Percentiles rank a stretch among this genome's conserved stretches.
phyloP scores from a whole-genome alignment of 2,797 vertebrate species.

The Pseudomugil tenellus region DNA sequence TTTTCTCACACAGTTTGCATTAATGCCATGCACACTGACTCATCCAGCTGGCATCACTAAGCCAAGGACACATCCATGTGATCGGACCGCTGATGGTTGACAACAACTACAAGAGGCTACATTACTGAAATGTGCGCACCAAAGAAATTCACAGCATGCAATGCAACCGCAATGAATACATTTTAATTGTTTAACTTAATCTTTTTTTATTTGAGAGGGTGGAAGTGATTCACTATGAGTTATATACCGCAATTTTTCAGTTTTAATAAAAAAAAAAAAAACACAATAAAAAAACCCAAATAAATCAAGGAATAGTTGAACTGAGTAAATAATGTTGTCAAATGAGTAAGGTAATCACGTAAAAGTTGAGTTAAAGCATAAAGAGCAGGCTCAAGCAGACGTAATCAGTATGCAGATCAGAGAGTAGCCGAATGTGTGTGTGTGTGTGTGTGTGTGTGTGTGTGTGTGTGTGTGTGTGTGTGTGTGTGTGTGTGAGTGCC shows the following conservation, averaged over 20 bases:
- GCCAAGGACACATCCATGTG: slow-evolving; percentile 50
- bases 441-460: too few relatives aligned
- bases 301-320: neutral
- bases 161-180: too few relatives aligned
- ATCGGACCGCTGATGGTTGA: slow-evolving; percentile 28
- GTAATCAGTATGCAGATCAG: slow-evolving; percentile 22
- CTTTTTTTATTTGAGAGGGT: too few relatives aligned
- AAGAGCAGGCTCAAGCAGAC: neutral
- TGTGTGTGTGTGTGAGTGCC: slow-evolving; percentile 8
- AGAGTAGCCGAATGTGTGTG: slow-evolving; percentile 3
- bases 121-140: slow-evolving; percentile 1
- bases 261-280: too few relatives aligned
- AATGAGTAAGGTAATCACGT: neutral
- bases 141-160: too few relatives aligned
- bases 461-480: too few relatives aligned
- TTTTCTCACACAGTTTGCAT: slow-evolving; percentile 21
- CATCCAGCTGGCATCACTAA: slow-evolving; percentile 50
- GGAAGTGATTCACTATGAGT: neutral
- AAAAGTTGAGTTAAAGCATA: slow-evolving; percentile 1
- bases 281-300: neutral
- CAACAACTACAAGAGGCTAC: slow-evolving; percentile 9
- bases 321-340: slow-evolving; percentile 23
- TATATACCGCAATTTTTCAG: neutral
- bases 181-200: too few relatives aligned
- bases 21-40: slow-evolving; percentile 49